A percentile compares a stretch with the other conserved stretches of the same genome.
phyloP scores from a whole-genome alignment of 1,140 invertebrate species.

The Drosophila sp. region DNA sequence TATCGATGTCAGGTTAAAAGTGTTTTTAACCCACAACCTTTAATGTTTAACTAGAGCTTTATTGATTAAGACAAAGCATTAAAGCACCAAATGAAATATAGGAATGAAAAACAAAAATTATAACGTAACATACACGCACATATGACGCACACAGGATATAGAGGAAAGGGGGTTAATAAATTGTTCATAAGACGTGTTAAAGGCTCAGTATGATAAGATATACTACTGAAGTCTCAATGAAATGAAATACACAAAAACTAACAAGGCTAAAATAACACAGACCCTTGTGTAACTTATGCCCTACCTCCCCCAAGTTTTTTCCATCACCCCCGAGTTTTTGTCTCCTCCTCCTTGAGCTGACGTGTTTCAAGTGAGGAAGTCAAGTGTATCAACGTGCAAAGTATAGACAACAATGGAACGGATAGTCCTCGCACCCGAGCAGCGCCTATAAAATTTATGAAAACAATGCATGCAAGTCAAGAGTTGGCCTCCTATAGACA shows the following conservation, averaged over 20 bases:
- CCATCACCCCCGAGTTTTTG: no score
- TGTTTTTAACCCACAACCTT: slow-evolving; percentile 37
- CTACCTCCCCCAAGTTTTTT: neutral
- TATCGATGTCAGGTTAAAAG: slow-evolving; percentile 27
- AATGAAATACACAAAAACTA: slow-evolving; percentile 16
- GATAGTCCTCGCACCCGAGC: slow-evolving; percentile 16
- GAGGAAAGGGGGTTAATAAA: neutral
- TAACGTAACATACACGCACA: slow-evolving; percentile 44
- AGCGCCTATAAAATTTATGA: slow-evolving; percentile 50
- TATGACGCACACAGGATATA: slow-evolving; percentile 38
- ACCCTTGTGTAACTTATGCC: slow-evolving; percentile 9
- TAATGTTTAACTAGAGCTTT: slow-evolving; percentile 38
- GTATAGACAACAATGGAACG: slow-evolving; percentile 63
- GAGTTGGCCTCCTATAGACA: slow-evolving; percentile 50
- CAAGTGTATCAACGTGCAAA: slow-evolving; percentile 61
- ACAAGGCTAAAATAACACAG: slow-evolving; percentile 29
- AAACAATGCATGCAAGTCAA: slow-evolving; percentile 76
- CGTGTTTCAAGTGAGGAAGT: slow-evolving; percentile 40
- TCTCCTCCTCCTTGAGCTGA: neutral
- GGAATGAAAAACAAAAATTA: neutral
- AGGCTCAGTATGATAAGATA: slow-evolving; percentile 9
- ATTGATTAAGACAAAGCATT: slow-evolving; percentile 48
- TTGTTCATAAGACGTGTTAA: slow-evolving; percentile 9
- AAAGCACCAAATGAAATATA: slow-evolving; percentile 4
- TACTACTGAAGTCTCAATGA: slow-evolving; percentile 2